Conservation (phyloP, 2,113 vertebrate genomes). For the Lagopus muta region DNA sequence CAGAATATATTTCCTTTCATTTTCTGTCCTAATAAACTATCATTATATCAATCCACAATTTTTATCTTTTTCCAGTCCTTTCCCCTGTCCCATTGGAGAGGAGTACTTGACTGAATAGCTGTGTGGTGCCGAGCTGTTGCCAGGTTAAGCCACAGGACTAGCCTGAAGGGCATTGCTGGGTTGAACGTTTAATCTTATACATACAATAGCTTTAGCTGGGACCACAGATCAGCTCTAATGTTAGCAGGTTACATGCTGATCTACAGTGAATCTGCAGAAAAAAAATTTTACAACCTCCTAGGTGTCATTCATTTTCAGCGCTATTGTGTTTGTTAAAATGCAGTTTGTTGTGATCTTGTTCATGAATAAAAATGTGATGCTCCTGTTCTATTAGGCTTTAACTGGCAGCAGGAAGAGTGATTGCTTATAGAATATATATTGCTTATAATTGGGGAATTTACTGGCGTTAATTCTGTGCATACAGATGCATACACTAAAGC, state of each 20-base stretch:
- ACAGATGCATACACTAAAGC: neutral
- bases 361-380: slow-evolving; percentile 49
- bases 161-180: neutral
- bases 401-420: slow-evolving; percentile 56
- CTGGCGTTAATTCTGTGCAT: slow-evolving; percentile 6
- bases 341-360: slow-evolving; percentile 54
- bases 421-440: neutral
- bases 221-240: neutral
- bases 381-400: slow-evolving; percentile 24
- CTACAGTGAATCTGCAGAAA: neutral
- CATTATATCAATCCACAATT: neutral
- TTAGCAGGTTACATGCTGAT: neutral
- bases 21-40: too few relatives aligned
- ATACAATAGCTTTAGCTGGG: neutral
- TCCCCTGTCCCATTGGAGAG: neutral
- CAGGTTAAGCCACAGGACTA: neutral
- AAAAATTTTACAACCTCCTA: neutral
- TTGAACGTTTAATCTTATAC: neutral
- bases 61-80: neutral
- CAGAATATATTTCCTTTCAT: too few relatives aligned
- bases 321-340: slow-evolving; percentile 56
- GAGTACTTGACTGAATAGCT: neutral
- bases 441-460: slow-evolving; percentile 17
- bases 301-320: slow-evolving; percentile 42
- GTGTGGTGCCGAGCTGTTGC: neutral